Evolutionary conservation across 2,888 invertebrate genomes (phyloP), one percentile per base, ranked within the genome.

Genomic region (Augiades crinisus): DNA sequence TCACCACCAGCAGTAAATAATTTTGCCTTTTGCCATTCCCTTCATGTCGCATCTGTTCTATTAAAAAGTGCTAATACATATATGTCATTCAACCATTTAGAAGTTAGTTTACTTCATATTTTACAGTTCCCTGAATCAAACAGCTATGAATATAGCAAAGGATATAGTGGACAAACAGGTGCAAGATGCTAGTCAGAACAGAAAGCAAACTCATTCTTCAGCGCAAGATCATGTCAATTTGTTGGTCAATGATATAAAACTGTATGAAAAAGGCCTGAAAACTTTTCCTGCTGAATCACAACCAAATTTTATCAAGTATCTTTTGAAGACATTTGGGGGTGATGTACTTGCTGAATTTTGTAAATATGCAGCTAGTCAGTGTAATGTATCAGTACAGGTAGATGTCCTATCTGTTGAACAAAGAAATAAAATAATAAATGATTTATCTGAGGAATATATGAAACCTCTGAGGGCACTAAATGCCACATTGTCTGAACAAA

Each of bases 191-290:
- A 93, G 93, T 58, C 92, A 93, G 58, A 91, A 83, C 67, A 84
- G 95, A 59, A 92, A 96, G 60, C 95, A 95, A 75, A 94, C 94
- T 0, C 95, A 96, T 75, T 93, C 94, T 3, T 94, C 95, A 50
- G 86, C 96, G 27, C 95, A 96, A 79, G 96, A 97, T 64, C 95
- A 95, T 72, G 87, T 98, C 2, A 95, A 96, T 70, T 91, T 93
- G 44, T 82, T 96, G 45, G 79, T 94, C 6, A 92, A 92, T 58
- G 95, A 96, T 68, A 92, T 96, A 22, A 92, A 95, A 62, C 82
- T 96, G 24, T 96, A 95, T 76, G 95, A 95, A 62, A 96, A 95
- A 72, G 96, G 96, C 0, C 82, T 95, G 2, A 94, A 92, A 60
- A 73, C 81, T 50, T 88, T 95, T 10, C 87, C 93, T 0, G 68